Base-by-base conservation (phyloP, 2,888 invertebrate genomes). In the Nymphalis c-album region DNA sequence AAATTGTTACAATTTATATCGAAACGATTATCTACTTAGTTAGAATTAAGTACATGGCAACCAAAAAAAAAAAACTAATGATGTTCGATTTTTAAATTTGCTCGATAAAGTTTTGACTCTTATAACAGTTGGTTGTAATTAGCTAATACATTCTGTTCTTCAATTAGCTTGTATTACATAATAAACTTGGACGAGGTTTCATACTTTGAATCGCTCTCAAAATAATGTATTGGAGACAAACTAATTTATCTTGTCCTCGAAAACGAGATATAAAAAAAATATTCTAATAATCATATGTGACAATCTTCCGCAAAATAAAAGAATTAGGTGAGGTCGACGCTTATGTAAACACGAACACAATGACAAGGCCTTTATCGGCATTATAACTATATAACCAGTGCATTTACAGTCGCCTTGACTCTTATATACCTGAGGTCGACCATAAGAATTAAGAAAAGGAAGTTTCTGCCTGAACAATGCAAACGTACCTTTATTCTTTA, bases 371-470 rank as follows among this genome's bases (percentile, higher is more conserved):
- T 80, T 74, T 72, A 82, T 82, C 80, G 77, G 77, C 81, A 83
- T 85, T 86, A 80, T 79, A 77, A 75, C 76, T 75, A 76, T 79
- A 80, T 77, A 81, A 81, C 81, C 76, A 81, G 77, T 80, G 78
- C 73, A 77, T 80, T 82, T 80, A 79, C 77, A 82, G 78, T 86
- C 76, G 80, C 91, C 91, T 91, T 91, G 90, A 89, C 87, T 85
- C 75, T 77, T 78, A 82, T 84, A 79, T 75, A 76, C 77, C 79
- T 80, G 75, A 83, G 81, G 83, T 75, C 80, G 76, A 76, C 74
- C 77, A 78, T 71, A 72, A 71, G 77, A 71, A 81, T 80, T 78
- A 76, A 78, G 74, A 79, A 80, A 79, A 88, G 88, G 90, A 90
- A 90, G 86, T 85, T 74, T 55, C 8, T 46, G 40, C 13, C 59